Percentiles rank a stretch among this genome's conserved stretches.
Conservation (phyloP, 2,888 invertebrate species). For the Malthinus flaveolus region DNA sequence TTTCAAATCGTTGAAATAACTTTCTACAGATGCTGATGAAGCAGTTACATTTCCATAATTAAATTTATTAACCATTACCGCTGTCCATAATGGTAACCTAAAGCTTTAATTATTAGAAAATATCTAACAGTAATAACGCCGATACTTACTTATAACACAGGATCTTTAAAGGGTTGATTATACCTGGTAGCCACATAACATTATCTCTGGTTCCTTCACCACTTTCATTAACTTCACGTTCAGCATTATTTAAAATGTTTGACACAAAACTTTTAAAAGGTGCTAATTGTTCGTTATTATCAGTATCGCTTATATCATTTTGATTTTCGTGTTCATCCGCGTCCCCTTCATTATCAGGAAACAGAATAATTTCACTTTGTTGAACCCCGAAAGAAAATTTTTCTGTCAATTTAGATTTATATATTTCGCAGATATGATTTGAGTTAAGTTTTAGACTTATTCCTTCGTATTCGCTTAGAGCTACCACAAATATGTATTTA, state of each 20-base stretch:
- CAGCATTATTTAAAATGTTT: neutral
- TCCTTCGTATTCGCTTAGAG: slow-evolving; percentile 3
- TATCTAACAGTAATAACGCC: neutral
- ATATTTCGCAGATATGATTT: neutral
- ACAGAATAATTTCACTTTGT: neutral
- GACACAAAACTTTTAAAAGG: neutral
- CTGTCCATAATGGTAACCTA: neutral
- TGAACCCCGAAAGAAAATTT: neutral
- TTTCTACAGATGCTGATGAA: neutral
- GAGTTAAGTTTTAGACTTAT: neutral
- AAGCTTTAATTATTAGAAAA: neutral
- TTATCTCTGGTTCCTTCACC: neutral
- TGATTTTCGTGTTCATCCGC: neutral
- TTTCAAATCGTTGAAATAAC: neutral
- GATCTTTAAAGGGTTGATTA: neutral
- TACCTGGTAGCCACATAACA: neutral
- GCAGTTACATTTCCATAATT: neutral
- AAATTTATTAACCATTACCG: neutral
- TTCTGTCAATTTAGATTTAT: neutral
- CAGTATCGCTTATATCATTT: neutral
- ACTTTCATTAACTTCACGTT: neutral
- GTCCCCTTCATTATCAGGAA: neutral
- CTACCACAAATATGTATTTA: neutral
- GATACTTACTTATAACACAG: neutral
- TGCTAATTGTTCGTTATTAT: neutral